phyloP scores from a whole-genome alignment of 2,797 vertebrate species.

The Setipinna tenuifilis region DNA sequence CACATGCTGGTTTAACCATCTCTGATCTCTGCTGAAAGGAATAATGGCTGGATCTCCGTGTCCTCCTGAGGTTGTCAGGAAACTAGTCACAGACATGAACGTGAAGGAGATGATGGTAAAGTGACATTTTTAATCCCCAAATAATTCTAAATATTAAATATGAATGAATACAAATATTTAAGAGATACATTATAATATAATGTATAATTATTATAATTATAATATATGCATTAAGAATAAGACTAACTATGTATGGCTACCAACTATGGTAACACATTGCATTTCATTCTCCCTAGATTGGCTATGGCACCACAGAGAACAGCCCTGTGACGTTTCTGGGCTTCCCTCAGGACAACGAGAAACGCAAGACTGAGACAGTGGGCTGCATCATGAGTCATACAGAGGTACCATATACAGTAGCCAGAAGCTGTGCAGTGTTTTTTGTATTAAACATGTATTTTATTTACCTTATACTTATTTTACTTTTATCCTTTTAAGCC shows the following conservation, averaged over 20 bases:
- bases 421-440: neutral
- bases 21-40: conserved; percentile 51
- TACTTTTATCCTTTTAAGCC: too few relatives aligned
- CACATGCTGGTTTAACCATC: neutral
- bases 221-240: neutral
- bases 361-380: conserved; percentile 75
- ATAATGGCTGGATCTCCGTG: conserved; percentile 65
- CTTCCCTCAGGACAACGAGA: conserved; percentile 72
- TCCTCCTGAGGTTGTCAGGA: conserved; percentile 65
- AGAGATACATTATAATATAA: too few relatives aligned
- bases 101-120: conserved; percentile 64
- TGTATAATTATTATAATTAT: too few relatives aligned
- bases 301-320: conserved; percentile 90
- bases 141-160: too few relatives aligned
- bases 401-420: conserved; percentile 78
- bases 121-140: neutral
- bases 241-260: neutral
- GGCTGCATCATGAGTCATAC: conserved; percentile 84
- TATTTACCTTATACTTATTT: too few relatives aligned
- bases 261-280: neutral
- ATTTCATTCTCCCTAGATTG: conserved; percentile 65
- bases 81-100: conserved; percentile 61
- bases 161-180: too few relatives aligned
- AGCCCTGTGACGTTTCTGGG: conserved; percentile 86
- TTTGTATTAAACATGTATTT: too few relatives aligned